phyloP scores from a whole-genome alignment of 2,113 vertebrate genomes.

The Lontra canadensis region DNA sequence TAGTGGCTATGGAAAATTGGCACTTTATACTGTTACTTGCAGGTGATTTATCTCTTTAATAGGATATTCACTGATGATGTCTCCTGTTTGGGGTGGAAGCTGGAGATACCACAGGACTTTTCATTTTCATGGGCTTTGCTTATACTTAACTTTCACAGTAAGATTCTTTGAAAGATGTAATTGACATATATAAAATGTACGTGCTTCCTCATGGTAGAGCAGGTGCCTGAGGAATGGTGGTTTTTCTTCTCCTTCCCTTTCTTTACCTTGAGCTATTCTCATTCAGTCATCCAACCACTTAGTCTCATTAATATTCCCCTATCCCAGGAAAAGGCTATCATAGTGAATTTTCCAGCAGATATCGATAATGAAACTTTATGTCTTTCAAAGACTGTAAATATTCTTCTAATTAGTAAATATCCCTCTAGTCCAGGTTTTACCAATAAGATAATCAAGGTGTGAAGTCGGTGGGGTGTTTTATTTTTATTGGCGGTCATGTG shows the following conservation, averaged over 20 bases:
- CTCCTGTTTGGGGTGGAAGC: not conserved
- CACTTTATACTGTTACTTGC: not conserved
- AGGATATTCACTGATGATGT: not conserved
- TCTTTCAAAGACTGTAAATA: not conserved
- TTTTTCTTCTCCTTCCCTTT: not conserved
- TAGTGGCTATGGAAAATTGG: not conserved
- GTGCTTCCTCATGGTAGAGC: not conserved
- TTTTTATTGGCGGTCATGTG: not conserved
- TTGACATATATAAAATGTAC: not conserved
- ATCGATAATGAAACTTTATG: not conserved
- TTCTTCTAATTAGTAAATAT: not conserved
- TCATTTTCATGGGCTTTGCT: not conserved
- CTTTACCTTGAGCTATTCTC: not conserved
- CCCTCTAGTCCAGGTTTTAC: not conserved
- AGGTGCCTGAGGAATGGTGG: not conserved
- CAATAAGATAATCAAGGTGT: not conserved
- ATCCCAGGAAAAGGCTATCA: not conserved
- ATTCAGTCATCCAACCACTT: not conserved
- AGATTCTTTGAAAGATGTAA: not conserved
- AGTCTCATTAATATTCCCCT: not conserved
- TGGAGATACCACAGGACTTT: not conserved
- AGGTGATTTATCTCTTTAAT: not conserved
- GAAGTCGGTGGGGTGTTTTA: not conserved
- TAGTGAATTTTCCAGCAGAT: not conserved
- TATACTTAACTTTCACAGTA: not conserved